A percentile compares a stretch with the other conserved stretches of the same genome.
Evolutionary conservation across 2,113 vertebrate genomes (phyloP).

Genomic region (Capreolus pygargus): DNA sequence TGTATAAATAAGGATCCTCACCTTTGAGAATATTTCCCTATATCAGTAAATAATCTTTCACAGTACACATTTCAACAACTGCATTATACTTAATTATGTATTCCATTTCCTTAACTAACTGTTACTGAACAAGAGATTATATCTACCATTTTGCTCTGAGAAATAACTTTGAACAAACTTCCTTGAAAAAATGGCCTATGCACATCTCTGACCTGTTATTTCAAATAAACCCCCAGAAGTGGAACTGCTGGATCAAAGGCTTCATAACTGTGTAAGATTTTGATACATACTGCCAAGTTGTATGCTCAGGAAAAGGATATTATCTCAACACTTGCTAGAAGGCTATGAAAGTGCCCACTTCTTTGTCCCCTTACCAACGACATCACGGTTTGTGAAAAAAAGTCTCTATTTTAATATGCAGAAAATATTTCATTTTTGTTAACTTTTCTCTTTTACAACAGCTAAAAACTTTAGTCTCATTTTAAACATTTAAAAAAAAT

Average conservation of each 20-base stretch:
- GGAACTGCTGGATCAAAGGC: not conserved
- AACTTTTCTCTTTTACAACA: not conserved
- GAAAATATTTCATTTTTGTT: not conserved
- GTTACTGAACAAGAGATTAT: not conserved
- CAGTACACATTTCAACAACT: not conserved
- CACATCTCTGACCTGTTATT: not conserved
- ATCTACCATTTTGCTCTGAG: not conserved
- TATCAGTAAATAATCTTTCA: not conserved
- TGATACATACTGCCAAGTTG: not conserved
- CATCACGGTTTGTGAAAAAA: not conserved
- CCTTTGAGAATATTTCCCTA: not conserved
- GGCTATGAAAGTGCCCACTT: not conserved
- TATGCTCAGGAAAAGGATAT: not conserved
- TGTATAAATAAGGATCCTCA: not conserved
- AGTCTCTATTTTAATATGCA: not conserved
- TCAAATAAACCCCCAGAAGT: not conserved
- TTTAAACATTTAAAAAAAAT: not conserved
- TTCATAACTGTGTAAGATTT: not conserved
- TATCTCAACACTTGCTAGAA: not conserved
- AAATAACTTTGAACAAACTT: not conserved
- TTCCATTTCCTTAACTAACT: not conserved
- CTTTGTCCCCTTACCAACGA: not conserved
- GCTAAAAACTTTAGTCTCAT: not conserved
- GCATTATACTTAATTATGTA: not conserved
- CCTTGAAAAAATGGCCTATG: not conserved